phyloP scores from a whole-genome alignment of 2,888 invertebrate genomes.

The Chloroclysta siterata region DNA sequence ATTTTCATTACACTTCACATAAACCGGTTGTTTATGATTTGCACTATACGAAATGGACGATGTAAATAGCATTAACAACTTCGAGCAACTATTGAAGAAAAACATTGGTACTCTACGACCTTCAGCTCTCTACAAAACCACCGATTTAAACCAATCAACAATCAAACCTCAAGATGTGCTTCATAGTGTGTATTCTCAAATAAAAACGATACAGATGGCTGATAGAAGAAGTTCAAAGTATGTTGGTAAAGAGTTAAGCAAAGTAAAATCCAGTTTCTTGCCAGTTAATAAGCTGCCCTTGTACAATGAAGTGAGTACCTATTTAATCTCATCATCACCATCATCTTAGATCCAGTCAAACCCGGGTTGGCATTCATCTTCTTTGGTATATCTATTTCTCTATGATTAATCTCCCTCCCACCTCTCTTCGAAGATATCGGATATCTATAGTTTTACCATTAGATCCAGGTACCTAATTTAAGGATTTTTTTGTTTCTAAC shows the following conservation, averaged over 20 bases:
- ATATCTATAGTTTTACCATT: too few species aligned
- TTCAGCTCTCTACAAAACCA: slow-evolving; percentile 50
- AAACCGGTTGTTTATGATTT: not conserved
- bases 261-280: slow-evolving; percentile 51
- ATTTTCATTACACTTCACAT: too few species aligned
- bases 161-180: slow-evolving; percentile 60
- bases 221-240: slow-evolving; percentile 49
- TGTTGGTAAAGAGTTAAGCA: slow-evolving; percentile 33
- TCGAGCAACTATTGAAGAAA: slow-evolving; percentile 55
- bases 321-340: too few species aligned
- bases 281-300: slow-evolving; percentile 55
- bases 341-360: too few species aligned
- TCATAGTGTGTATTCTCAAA: slow-evolving; percentile 57
- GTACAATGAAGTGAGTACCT: slow-evolving; percentile 47
- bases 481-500: too few species aligned
- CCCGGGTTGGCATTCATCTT: too few species aligned
- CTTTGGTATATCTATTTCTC: too few species aligned
- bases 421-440: too few species aligned
- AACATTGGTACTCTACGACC: slow-evolving; percentile 37
- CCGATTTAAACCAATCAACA: slow-evolving; percentile 23
- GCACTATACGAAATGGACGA: slow-evolving; percentile 3
- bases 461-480: too few species aligned
- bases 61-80: slow-evolving; percentile 30
- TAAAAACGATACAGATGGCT: slow-evolving; percentile 66
- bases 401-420: too few species aligned